phyloP scores from a whole-genome alignment of 2,113 vertebrate species.

The Vulpes lagopus region DNA sequence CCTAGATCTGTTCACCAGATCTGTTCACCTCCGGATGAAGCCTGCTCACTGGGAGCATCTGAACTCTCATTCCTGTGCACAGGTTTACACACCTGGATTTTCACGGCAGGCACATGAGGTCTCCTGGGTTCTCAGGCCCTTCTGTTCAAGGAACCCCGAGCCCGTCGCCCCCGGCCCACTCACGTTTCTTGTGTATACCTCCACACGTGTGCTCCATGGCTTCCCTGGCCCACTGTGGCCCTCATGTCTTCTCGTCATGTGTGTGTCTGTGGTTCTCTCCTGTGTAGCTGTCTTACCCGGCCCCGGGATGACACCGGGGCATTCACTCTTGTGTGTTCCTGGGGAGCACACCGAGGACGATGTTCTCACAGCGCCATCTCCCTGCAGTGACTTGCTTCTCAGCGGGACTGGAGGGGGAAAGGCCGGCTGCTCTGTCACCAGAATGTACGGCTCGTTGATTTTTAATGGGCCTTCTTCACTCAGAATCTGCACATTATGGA shows the following conservation, averaged over 20 bases:
- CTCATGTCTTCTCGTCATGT: rapidly evolving
- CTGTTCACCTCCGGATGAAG: no score
- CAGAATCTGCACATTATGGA: conserved; percentile 26
- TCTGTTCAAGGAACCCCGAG: neutral
- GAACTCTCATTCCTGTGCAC: neutral
- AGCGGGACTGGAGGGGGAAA: neutral
- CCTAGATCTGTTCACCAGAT: no score
- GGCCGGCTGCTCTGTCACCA: neutral
- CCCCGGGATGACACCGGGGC: neutral
- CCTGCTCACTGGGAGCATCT: neutral
- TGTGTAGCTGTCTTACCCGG: neutral
- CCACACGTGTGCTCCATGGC: rapidly evolving
- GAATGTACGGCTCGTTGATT: conserved; percentile 17
- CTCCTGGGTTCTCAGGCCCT: neutral
- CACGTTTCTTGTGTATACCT: neutral
- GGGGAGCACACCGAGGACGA: neutral
- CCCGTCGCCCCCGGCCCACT: neutral
- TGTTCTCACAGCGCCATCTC: conserved; percentile 22
- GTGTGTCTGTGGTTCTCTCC: conserved; percentile 35
- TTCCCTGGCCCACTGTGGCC: neutral
- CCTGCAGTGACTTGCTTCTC: neutral
- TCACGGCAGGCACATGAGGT: neutral
- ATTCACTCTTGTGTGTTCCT: neutral
- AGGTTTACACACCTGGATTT: neutral
- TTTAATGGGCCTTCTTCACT: neutral